A percentile compares a stretch with the other conserved stretches of the same genome.
These are phyloP conservation scores for Geopemphigus sp. DNA, from an alignment of 1,140 invertebrate genomes.

Conservation along the genomic window DNA sequence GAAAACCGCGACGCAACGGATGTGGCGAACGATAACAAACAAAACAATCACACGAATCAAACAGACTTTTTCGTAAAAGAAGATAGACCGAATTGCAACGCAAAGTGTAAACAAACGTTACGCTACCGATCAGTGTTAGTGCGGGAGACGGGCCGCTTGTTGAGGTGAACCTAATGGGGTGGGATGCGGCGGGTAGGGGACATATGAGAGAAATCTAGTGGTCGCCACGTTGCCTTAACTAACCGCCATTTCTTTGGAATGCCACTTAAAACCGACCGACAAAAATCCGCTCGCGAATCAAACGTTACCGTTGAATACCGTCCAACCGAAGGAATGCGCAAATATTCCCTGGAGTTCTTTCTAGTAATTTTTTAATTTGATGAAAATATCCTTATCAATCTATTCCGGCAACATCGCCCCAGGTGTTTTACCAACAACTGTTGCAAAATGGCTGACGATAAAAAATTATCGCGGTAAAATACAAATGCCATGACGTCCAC, in stretches of 20 bases:
- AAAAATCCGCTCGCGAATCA: not conserved
- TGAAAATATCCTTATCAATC: slow-evolving; percentile 13
- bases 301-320: not conserved
- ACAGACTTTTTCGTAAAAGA: slow-evolving; percentile 31
- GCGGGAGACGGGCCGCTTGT: slow-evolving; percentile 49
- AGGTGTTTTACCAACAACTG: slow-evolving; percentile 44
- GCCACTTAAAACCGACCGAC: not conserved
- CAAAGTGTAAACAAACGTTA: slow-evolving; percentile 49
- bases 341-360: not conserved
- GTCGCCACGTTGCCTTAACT: slow-evolving; percentile 39
- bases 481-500: slow-evolving; percentile 41
- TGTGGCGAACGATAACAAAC: slow-evolving; percentile 18
- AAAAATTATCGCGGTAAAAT: slow-evolving; percentile 45
- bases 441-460: slow-evolving; percentile 50
- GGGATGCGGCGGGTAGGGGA: slow-evolving; percentile 18
- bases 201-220: slow-evolving; percentile 47
- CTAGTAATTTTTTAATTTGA: not conserved
- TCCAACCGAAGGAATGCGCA: not conserved
- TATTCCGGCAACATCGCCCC: not conserved
- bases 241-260: slow-evolving; percentile 35
- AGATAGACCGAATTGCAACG: slow-evolving; percentile 44
- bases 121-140: slow-evolving; percentile 48
- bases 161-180: slow-evolving; percentile 40
- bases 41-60: slow-evolving; percentile 14
- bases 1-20: slow-evolving; percentile 4